Evolutionary conservation across 2,113 vertebrate genomes (phyloP), one percentile per base, ranked within the genome.

Genomic region (Orientallactaga bullata): DNA sequence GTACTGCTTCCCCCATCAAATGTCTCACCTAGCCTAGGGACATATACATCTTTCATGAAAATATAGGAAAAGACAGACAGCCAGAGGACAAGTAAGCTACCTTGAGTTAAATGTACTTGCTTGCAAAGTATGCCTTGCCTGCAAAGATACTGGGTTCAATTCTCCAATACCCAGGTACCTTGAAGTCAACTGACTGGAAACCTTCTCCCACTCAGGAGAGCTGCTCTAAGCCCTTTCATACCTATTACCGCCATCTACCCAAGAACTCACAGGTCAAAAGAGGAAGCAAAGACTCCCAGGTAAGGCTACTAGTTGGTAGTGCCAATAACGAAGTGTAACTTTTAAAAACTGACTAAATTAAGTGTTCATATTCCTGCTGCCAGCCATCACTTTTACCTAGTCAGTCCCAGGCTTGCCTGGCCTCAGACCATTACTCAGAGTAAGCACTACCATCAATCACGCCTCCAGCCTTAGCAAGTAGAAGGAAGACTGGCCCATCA

Each of bases 391-490:
- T 80, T 35, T 17, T 61, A 58, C 66, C 30, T 60, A 20, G 69
- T 76, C 89, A 89, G 63, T 13, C 15, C 58, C 51, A 1, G n/a
- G 85, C 74, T 81, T 10, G 17, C 77, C 77, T 55, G 37, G 73
- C 85, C 69, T 81, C 87, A 89, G 83, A 78, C 80, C 94, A 87
- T 69, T 83, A 71, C 37, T n/a, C 21, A 16, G 85, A 69, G 81
- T 37, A 47, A 88, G 90, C 79, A 66, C 58, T 9, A 17, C n/a
- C 51, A 95, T 94, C 94, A 91, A 93, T 93, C 97, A 95, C 81
- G 42, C 94, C 85, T 66, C 85, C 42, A 66, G 90, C 73, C 85
- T 79, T 89, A 80, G 84, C 60, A 66, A 26, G 85, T 90, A 94
- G 94, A 80, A 94, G 95, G 94, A 92, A 86, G 83, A 51, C 87